Conservation (phyloP, 1,140 invertebrate species). For the Drosophila dunni region DNA sequence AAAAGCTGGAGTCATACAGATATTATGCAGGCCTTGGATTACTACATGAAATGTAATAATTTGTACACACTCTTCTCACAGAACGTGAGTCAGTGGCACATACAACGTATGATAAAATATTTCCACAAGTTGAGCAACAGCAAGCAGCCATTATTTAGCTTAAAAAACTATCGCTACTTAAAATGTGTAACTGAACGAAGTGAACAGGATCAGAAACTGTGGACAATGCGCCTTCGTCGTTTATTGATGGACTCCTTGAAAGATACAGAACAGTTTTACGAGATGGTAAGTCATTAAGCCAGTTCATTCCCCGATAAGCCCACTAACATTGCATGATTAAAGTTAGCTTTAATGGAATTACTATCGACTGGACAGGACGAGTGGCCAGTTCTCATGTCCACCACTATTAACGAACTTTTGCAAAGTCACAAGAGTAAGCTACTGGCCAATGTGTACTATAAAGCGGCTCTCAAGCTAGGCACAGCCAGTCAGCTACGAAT, state of each 20-base stretch:
- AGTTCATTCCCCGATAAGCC: background rate
- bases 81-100: slow-evolving; percentile 47
- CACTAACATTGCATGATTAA: background rate
- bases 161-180: slow-evolving; percentile 42
- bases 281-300: slow-evolving; percentile 43
- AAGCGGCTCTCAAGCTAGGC: slow-evolving; percentile 11
- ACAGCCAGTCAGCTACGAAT: slow-evolving; percentile 24
- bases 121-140: slow-evolving; percentile 37
- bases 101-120: slow-evolving; percentile 56
- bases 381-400: slow-evolving; percentile 31
- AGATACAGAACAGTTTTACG: slow-evolving; percentile 52
- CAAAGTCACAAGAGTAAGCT: background rate
- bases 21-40: slow-evolving; percentile 19
- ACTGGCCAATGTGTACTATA: slow-evolving; percentile 46
- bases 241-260: slow-evolving; percentile 6
- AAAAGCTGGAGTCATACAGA: slow-evolving; percentile 21
- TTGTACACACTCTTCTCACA: slow-evolving; percentile 53
- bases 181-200: slow-evolving; percentile 11
- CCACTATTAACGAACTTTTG: slow-evolving; percentile 26
- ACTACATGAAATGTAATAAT: slow-evolving; percentile 55
- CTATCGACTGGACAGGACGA: slow-evolving; percentile 9
- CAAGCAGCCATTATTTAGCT: slow-evolving; percentile 14
- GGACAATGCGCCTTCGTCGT: slow-evolving; percentile 33
- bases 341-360: slow-evolving; percentile 51
- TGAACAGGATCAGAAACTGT: slow-evolving; percentile 31